A percentile compares a stretch with the other conserved stretches of the same genome.
Evolutionary conservation across 2,797 vertebrate species (phyloP).

Genomic region (Schizopygopsis pylzovi): DNA sequence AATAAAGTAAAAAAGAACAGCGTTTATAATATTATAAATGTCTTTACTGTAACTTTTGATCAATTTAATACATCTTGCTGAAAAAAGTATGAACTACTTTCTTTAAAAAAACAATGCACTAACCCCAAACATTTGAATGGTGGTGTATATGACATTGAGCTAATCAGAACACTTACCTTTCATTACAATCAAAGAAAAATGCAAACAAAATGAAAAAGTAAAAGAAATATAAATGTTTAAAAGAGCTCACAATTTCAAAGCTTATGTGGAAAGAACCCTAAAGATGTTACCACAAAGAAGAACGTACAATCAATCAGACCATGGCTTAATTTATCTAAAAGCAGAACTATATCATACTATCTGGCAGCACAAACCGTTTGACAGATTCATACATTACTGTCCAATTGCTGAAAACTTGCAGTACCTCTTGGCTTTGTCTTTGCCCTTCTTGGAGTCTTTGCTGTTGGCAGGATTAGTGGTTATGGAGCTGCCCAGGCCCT

Average conservation of each 20-base stretch:
- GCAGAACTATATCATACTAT: conserved; percentile 15
- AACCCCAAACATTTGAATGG: neutral
- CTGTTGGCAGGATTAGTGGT: conserved; percentile 32
- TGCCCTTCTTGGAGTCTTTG: conserved; percentile 47
- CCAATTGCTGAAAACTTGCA: neutral
- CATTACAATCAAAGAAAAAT: neutral
- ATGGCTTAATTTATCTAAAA: conserved; percentile 41
- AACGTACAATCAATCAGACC: conserved; percentile 22
- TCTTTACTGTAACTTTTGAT: neutral
- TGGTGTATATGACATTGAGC: neutral
- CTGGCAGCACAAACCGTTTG: neutral
- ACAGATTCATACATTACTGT: conserved; percentile 21
- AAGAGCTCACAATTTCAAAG: neutral
- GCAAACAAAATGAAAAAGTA: neutral
- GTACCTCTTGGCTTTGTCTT: conserved; percentile 61
- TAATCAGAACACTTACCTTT: neutral
- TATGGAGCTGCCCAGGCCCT: conserved; percentile 72
- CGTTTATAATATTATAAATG: neutral
- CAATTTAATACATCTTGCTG: neutral
- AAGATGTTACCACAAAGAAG: neutral
- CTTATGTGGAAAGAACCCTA: neutral
- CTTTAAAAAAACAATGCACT: neutral
- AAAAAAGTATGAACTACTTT: neutral
- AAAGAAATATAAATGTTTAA: too few relatives aligned
- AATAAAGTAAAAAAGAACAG: neutral